Evolutionary conservation across 2,888 invertebrate genomes (phyloP).

Genomic region (Leistus spinibarbis): DNA sequence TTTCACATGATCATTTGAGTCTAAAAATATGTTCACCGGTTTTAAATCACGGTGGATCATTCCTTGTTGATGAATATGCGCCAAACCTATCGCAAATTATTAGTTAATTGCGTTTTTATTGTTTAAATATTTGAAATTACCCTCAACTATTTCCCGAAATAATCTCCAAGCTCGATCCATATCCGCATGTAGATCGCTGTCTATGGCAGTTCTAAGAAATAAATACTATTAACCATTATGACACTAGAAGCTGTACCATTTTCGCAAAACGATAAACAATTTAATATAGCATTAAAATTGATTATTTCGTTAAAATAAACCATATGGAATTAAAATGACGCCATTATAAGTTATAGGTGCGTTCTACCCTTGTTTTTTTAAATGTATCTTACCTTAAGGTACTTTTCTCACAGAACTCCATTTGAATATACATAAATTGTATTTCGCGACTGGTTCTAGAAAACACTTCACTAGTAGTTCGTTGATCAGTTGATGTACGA

Average conservation of each 20-base stretch:
- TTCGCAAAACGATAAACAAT: too few species aligned
- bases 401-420: conserved; percentile 99
- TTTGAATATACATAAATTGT: conserved; percentile 89
- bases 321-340: too few species aligned
- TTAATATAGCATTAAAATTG: too few species aligned
- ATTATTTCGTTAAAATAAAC: too few species aligned
- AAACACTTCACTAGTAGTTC: conserved; percentile 24
- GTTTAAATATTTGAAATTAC: conserved; percentile 50
- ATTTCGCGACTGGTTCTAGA: conserved; percentile 51
- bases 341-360: too few species aligned
- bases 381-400: conserved; percentile 67
- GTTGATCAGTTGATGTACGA: conserved; percentile 39
- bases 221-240: too few species aligned
- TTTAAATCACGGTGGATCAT: conserved; percentile 86
- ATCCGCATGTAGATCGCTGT: conserved; percentile 77
- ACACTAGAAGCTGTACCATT: too few species aligned
- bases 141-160: conserved; percentile 94
- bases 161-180: conserved; percentile 85
- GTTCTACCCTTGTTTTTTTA: too few species aligned
- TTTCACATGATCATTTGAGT: conserved; percentile 93
- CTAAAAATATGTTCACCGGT: conserved; percentile 94
- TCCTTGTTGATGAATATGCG: conserved; percentile 92
- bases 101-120: neutral
- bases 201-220: conserved; percentile 76
- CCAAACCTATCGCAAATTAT: conserved; percentile 60